Evolutionary conservation across 1,140 invertebrate species (phyloP).

Genomic region (Aethina tumida): DNA sequence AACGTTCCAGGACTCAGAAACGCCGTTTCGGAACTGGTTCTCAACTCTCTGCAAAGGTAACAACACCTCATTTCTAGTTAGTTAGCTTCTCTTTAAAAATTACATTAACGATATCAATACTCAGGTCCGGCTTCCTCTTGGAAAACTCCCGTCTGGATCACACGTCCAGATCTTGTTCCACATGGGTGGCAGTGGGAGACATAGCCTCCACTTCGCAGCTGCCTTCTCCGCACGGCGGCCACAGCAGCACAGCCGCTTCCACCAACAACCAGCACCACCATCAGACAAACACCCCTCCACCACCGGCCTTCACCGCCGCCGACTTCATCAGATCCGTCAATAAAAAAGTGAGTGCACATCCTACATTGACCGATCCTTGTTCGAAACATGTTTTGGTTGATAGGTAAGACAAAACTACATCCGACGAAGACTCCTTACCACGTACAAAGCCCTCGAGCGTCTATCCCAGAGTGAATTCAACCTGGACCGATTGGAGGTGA

Average conservation of each 20-base stretch:
- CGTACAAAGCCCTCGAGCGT: conserved; percentile 70
- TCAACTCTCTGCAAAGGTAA: conserved; percentile 54
- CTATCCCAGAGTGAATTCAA: conserved; percentile 76
- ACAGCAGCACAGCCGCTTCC: conserved; percentile 37
- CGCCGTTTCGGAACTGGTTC: conserved; percentile 55
- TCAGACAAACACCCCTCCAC: conserved; percentile 37
- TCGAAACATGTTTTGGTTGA: conserved; percentile 15
- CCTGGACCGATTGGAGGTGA: conserved; percentile 59
- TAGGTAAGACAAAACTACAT: conserved; percentile 67
- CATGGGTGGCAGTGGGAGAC: conserved; percentile 75
- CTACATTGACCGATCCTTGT: background rate
- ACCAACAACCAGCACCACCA: conserved; percentile 42
- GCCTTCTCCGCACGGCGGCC: conserved; percentile 60
- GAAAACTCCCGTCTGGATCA: conserved; percentile 52
- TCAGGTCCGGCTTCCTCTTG: conserved; percentile 44
- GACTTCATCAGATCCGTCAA: conserved; percentile 71
- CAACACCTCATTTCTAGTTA: too few relatives aligned
- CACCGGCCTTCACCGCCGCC: conserved; percentile 53
- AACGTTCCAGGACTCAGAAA: conserved; percentile 35
- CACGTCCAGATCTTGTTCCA: conserved; percentile 68
- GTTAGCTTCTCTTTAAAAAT: too few relatives aligned
- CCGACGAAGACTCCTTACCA: conserved; percentile 60
- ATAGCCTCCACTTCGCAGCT: conserved; percentile 58
- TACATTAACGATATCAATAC: too few relatives aligned
- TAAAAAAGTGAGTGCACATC: conserved; percentile 54